Base-by-base conservation (phyloP, 2,113 vertebrate genomes). In the Sitta europaea region DNA sequence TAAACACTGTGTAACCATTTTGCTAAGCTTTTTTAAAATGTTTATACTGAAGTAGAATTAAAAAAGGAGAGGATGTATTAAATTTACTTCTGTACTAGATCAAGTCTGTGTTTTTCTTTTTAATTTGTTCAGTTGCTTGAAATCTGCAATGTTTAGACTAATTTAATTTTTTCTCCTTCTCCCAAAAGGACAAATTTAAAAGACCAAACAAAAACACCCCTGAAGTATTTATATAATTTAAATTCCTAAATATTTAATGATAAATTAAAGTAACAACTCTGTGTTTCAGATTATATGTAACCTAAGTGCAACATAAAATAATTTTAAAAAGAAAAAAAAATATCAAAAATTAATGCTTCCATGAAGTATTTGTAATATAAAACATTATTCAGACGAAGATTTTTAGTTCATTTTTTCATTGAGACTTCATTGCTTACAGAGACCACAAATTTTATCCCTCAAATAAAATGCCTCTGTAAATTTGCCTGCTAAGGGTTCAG, bases 141-240 rank as follows among this genome's bases (percentile, higher is more conserved):
- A 63, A 86, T 67, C 5, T 31, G 9, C 3, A 36, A 54, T 65
- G 16, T 36, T 31, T 14, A 48, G 48, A 6, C 29, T 66, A 22
- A 28, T 53, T n/a, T 54, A 28, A 10, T 22, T 8, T 47, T 75
- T 72, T 82, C 15, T 62, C 4, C 12, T 54, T 58, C 11, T 53
- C 15, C 3, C 5, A 54, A 73, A 68, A 86, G 4, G 3, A 57
- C 7, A 36, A 77, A 36, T 20, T 20, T 19, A 33, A 28, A 71
- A 57, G 12, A 14, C 7, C 2, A 0, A 8, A 38, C 9, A 54
- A 58, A 50, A 62, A 3, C 7, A 3, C 3, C 10, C 10, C 27
- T 10, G 51, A 16, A 20, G 53, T 51, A n/a, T 28, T 36, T 62
- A n/a, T 33, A 3, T 11, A 53, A 48, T 17, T 5, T 5, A 66